These are phyloP conservation scores for Oopsacas minuta DNA, from an alignment of 37 sponge, comb jelly and placozoan genomes.

Conservation along the genomic window DNA sequence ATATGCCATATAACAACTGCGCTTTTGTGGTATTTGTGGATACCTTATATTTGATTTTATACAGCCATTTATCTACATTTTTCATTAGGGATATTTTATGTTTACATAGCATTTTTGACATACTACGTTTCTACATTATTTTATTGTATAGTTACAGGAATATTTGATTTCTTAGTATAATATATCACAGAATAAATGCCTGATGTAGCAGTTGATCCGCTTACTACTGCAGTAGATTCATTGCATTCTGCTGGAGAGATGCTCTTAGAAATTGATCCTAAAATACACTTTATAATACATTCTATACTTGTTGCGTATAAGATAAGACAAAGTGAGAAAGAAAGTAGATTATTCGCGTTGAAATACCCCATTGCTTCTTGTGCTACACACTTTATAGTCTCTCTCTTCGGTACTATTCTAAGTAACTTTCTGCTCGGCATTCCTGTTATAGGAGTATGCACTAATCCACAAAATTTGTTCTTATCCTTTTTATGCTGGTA, in stretches of 20 bases:
- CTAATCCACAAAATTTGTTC: neutral
- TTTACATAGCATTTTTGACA: too few relatives aligned
- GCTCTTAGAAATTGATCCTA: neutral
- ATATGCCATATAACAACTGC: too few relatives aligned
- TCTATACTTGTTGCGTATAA: neutral
- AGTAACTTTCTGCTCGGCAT: neutral
- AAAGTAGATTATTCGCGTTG: neutral
- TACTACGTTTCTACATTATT: too few relatives aligned
- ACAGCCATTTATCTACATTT: too few relatives aligned
- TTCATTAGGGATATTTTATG: too few relatives aligned
- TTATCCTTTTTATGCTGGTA: neutral
- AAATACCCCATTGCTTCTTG: constrained; percentile 12
- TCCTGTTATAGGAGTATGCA: neutral
- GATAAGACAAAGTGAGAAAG: neutral
- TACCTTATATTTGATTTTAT: too few relatives aligned
- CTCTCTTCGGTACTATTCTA: neutral
- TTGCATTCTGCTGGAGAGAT: neutral
- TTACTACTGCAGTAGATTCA: neutral
- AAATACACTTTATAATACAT: neutral
- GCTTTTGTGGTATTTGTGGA: too few relatives aligned
- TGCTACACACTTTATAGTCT: neutral
- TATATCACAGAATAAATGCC: neutral
- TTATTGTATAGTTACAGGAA: too few relatives aligned
- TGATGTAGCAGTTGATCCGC: neutral
- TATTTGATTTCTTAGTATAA: too few relatives aligned